These are phyloP conservation scores for Himalopsyche japonica DNA, from an alignment of 2,888 invertebrate genomes.

Conservation along the genomic window DNA sequence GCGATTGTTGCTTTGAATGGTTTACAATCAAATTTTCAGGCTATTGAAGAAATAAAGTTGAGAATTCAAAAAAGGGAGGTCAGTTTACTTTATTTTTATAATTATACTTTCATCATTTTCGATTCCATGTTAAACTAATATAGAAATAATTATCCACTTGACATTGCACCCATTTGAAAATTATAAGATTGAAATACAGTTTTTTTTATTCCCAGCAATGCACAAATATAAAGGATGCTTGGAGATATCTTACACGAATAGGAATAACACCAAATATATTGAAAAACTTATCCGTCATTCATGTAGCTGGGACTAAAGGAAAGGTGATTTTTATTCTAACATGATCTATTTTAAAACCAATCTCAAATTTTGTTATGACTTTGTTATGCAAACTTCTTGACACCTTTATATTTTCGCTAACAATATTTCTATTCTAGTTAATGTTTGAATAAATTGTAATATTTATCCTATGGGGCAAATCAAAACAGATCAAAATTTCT, in stretches of 20 bases:
- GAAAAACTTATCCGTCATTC: slow-evolving; percentile 82
- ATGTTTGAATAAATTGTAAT: too few relatives aligned
- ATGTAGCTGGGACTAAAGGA: slow-evolving; percentile 97
- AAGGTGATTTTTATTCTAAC: slow-evolving; percentile 60
- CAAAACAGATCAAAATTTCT: slow-evolving; percentile 24
- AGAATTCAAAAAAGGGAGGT: slow-evolving; percentile 35
- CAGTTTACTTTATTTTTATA: slow-evolving; percentile 41
- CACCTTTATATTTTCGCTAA: too few relatives aligned
- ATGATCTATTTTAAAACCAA: not conserved
- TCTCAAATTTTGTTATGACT: not conserved
- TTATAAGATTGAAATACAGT: not conserved
- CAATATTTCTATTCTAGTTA: too few relatives aligned
- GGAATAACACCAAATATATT: slow-evolving; percentile 69
- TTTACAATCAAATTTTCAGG: slow-evolving; percentile 72
- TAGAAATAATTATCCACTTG: not conserved
- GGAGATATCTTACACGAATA: slow-evolving; percentile 64
- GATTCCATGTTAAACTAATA: too few relatives aligned
- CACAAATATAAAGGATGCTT: slow-evolving; percentile 57
- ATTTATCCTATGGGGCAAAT: too few relatives aligned
- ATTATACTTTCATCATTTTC: not conserved
- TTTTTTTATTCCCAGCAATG: slow-evolving; percentile 47
- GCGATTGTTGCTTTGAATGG: slow-evolving; percentile 70
- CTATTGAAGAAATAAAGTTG: slow-evolving; percentile 57
- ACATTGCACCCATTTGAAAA: not conserved
- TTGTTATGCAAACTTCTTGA: not conserved